Base-by-base conservation (phyloP, 2,888 invertebrate species). In the Eurytoma californica region DNA sequence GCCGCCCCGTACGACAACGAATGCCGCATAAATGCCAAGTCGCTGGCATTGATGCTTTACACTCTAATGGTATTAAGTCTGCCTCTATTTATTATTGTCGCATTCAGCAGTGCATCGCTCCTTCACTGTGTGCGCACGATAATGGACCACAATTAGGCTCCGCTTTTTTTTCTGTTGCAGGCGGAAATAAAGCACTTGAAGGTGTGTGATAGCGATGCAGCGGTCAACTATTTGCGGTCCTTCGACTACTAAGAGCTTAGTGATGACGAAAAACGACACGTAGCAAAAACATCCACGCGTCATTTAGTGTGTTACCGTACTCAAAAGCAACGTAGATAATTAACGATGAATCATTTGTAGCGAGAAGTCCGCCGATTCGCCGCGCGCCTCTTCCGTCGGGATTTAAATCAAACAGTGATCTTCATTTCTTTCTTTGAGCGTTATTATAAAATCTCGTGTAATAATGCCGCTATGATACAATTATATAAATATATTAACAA, bases 101-200 rank as follows among this genome's bases (percentile, higher is more conserved):
- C 58, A 20, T 20, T 60, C 18, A 47, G 39, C 28, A 7, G 39
- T 4, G 39, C 61, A 16, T 61, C 30, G 16, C 53, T 3, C n/a
- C 3, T 3, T 53, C 14, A 12, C 3, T 16, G n/a, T 24, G 14
- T 24, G 60, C 66, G 66, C 13, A 4, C 30, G 28, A 49, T 5
- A 39, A 39, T n/a, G 3, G 28, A 13, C 28, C 20, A n/a, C 57
- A 39, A 57, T 57, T 24, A 51, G 47, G 53, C 53, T 39, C 13
- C 30, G 18, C n/a, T 68, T 4, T 76, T 61, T 61, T 3, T 13
- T 67, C 51, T 13, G 73, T 82, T 82, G 51, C 61, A 83, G 83
- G 72, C 68, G 7, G 80, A 83, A 72, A 39, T 82, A 7, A 83
- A 80, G 30, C 72, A 68, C 61, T 69, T 80, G n/a, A n/a, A n/a